These are phyloP conservation scores for Hymenopus coronatus DNA, from an alignment of 2,888 invertebrate species.

Conservation along the genomic window DNA sequence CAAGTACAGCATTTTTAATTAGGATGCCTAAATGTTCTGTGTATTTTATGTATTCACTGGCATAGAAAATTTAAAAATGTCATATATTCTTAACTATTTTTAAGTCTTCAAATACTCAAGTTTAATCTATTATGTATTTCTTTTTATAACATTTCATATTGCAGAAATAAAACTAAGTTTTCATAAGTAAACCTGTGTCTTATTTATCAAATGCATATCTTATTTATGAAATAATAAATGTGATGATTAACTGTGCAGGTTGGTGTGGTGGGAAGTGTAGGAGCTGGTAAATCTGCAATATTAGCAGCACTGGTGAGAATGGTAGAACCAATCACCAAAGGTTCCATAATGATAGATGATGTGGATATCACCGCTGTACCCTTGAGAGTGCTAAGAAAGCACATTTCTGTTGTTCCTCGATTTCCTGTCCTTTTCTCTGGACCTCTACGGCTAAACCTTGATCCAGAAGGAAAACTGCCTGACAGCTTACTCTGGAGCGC, in stretches of 20 bases:
- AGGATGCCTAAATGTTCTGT: no score
- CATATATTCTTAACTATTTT: no score
- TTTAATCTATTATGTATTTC: no score
- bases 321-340: not conserved
- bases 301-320: slow-evolving; percentile 19
- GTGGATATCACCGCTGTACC: slow-evolving; percentile 8
- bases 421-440: slow-evolving; percentile 3
- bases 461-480: slow-evolving; percentile 10
- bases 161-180: no score
- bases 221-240: no score
- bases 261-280: slow-evolving; percentile 24
- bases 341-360: slow-evolving; percentile 14
- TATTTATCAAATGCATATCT: no score
- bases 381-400: not conserved
- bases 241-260: slow-evolving; percentile 4
- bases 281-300: slow-evolving; percentile 25
- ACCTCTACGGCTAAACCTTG: slow-evolving; percentile 6
- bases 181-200: no score
- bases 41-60: no score
- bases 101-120: no score
- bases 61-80: no score
- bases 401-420: slow-evolving; percentile 21
- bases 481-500: slow-evolving; percentile 26
- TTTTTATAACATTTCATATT: no score
- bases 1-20: no score